phyloP scores from a whole-genome alignment of 2,113 vertebrate genomes.

The Haemorhous mexicanus region DNA sequence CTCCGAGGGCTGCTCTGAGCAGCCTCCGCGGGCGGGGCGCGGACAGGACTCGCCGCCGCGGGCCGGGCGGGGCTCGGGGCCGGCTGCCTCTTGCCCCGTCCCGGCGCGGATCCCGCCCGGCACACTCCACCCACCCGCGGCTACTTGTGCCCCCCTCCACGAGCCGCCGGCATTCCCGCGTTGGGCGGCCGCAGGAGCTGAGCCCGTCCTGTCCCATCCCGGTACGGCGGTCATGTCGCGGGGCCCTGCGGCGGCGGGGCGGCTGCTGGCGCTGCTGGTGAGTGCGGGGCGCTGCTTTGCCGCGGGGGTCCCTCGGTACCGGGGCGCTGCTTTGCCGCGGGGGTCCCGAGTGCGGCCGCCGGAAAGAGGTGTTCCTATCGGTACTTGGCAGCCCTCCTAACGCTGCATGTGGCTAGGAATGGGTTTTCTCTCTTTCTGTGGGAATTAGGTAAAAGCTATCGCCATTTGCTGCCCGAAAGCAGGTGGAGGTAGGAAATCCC shows the following conservation, averaged over 20 bases:
- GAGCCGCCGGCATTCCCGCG: background rate
- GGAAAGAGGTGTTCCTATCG: no score
- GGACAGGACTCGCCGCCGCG: background rate
- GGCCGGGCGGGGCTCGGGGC: background rate
- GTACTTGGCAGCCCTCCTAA: background rate
- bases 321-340: background rate
- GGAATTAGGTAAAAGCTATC: accelerated
- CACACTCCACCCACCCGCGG: background rate
- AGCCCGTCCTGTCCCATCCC: background rate
- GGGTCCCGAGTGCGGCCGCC: background rate
- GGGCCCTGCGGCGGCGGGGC: background rate
- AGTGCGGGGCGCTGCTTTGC: background rate
- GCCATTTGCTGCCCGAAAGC: background rate
- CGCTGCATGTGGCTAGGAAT: background rate
- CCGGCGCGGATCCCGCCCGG: background rate
- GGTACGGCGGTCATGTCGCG: slow-evolving; percentile 39
- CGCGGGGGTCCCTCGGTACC: background rate
- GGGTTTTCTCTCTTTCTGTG: background rate
- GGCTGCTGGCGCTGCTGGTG: slow-evolving; percentile 35
- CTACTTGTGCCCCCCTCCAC: background rate
- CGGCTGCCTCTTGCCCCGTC: background rate
- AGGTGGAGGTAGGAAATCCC: background rate
- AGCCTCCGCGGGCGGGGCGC: background rate
- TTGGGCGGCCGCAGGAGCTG: background rate
- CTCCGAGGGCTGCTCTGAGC: background rate